These are phyloP conservation scores for Cladopsammia gracilis DNA, from an alignment of 64 coral and sea anemone species.

Conservation along the genomic window DNA sequence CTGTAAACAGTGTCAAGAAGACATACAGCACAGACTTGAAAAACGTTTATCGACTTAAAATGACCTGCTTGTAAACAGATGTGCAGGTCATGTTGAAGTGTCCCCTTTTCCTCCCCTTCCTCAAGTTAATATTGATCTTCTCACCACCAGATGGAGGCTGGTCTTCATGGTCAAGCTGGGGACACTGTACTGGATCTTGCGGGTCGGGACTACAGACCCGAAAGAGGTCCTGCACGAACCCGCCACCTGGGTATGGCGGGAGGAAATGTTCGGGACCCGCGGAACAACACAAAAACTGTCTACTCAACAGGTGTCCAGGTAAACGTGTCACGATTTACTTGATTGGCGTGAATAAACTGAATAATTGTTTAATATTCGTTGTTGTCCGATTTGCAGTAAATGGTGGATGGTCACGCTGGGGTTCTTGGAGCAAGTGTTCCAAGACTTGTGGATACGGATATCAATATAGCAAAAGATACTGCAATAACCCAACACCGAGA, in stretches of 20 bases:
- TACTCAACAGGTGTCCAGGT: constrained; percentile 66
- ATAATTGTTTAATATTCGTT: too few species aligned
- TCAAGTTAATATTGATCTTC: background rate
- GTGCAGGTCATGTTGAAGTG: too few species aligned
- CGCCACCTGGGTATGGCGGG: constrained; percentile 55
- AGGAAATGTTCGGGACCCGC: constrained; percentile 30
- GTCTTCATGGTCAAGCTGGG: constrained; percentile 72
- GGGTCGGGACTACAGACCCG: constrained; percentile 56
- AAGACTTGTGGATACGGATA: constrained; percentile 20
- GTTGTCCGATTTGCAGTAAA: constrained; percentile 28
- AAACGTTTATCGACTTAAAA: background rate
- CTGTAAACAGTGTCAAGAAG: too few species aligned
- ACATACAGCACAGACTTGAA: too few species aligned
- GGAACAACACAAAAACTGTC: constrained; percentile 53
- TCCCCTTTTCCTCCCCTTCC: too few species aligned
- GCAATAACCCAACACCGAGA: constrained; percentile 24
- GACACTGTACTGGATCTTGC: constrained; percentile 58
- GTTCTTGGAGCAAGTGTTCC: constrained; percentile 7
- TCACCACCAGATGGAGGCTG: constrained; percentile 58
- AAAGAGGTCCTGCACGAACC: constrained; percentile 55
- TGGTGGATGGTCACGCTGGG: constrained; percentile 32
- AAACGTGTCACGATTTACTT: background rate
- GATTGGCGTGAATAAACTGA: too few species aligned
- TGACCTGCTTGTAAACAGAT: too few species aligned
- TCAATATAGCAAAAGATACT: constrained; percentile 11